phyloP scores from a whole-genome alignment of 2,888 invertebrate genomes.

The Hirtodrosophila histrioides region DNA sequence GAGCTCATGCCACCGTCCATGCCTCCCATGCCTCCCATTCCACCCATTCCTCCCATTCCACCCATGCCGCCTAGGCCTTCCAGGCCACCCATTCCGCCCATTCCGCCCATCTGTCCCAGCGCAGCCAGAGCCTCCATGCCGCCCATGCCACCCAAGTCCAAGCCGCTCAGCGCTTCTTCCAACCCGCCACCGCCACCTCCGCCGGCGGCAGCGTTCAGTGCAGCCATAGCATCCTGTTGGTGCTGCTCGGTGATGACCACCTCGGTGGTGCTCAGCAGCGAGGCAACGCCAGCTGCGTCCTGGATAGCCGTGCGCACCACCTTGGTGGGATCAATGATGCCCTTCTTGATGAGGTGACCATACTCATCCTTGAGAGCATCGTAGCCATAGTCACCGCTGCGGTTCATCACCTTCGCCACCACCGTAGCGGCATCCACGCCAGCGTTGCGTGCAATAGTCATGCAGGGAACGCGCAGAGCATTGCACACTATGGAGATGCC shows the following conservation, averaged over 20 bases:
- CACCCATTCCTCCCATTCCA: conserved; percentile 30
- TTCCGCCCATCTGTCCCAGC: conserved; percentile 4
- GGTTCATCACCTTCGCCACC: conserved; percentile 95
- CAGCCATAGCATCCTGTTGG: conserved; percentile 90
- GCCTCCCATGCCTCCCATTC: conserved; percentile 30
- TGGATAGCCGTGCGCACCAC: conserved; percentile 93
- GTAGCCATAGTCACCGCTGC: conserved; percentile 91
- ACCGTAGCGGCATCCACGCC: conserved; percentile 95
- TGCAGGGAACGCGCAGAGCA: conserved; percentile 93
- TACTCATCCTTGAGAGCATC: conserved; percentile 94
- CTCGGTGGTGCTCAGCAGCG: conserved; percentile 97
- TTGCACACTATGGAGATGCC: conserved; percentile 93
- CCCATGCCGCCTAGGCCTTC: conserved; percentile 38
- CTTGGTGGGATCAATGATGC: conserved; percentile 98
- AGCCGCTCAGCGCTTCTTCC: conserved; percentile 79
- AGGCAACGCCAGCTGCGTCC: conserved; percentile 97
- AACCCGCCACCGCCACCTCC: conserved; percentile 85
- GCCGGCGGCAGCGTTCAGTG: conserved; percentile 85
- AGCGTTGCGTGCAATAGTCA: conserved; percentile 95
- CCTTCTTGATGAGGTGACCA: conserved; percentile 94
- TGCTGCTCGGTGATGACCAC: conserved; percentile 97
- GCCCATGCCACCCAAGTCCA: conserved; percentile 62
- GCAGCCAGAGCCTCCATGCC: conserved; percentile 21
- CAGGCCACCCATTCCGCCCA: conserved; percentile 34
- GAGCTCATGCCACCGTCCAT: conserved; percentile 3